Percentiles rank a stretch among this genome's conserved stretches.
Evolutionary conservation across 2,888 invertebrate genomes (phyloP).

Genomic region (Scrobipalpa atriplicella): DNA sequence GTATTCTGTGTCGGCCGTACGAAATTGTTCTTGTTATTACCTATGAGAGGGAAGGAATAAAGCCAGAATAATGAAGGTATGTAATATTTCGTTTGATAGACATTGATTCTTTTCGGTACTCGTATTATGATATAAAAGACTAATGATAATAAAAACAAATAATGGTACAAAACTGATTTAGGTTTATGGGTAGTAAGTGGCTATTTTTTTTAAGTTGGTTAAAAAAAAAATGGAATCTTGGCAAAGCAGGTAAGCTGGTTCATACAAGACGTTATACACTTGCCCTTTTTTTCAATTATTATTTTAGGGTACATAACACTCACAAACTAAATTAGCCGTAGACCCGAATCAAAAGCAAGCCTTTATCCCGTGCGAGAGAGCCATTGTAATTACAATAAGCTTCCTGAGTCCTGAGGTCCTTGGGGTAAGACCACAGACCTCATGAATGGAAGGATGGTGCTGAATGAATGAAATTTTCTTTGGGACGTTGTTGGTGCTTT

Average conservation of each 20-base stretch:
- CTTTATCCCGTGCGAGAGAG: slow-evolving; percentile 1
- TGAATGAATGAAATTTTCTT: neutral
- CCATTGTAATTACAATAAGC: slow-evolving; percentile 18
- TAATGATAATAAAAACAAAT: neutral
- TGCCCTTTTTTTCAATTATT: neutral
- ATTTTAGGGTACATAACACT: neutral
- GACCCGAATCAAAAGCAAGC: neutral
- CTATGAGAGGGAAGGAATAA: neutral
- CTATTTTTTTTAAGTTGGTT: too few species aligned
- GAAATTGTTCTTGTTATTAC: slow-evolving; percentile 2
- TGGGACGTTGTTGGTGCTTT: neutral
- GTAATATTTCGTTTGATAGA: slow-evolving; percentile 7
- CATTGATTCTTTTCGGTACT: neutral
- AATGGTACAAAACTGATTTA: too few species aligned
- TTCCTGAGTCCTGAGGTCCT: neutral
- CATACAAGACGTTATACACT: too few species aligned
- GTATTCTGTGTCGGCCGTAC: neutral
- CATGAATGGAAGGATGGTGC: neutral
- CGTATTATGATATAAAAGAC: neutral
- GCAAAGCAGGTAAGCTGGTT: too few species aligned
- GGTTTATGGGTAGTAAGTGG: too few species aligned
- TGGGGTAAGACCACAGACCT: neutral
- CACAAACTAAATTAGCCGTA: slow-evolving; percentile 1
- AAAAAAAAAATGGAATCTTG: too few species aligned
- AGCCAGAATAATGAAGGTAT: slow-evolving; percentile 4